Evolutionary conservation across 2,888 invertebrate species (phyloP), one percentile per base, ranked within the genome.

Genomic region (Drosophila flavopinicola): DNA sequence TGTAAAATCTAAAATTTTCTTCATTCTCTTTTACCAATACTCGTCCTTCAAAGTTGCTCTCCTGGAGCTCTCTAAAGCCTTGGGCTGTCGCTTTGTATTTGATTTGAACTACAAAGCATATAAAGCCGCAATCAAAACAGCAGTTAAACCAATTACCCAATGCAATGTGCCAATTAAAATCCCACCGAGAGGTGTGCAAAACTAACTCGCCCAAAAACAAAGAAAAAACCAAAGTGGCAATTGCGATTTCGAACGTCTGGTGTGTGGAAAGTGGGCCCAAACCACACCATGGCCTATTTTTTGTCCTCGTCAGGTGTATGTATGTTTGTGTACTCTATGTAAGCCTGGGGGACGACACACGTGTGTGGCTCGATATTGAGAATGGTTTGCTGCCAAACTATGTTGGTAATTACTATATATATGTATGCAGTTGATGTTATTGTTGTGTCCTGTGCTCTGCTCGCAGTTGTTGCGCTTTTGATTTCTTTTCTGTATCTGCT

Each of bases 331-430:
- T n/a, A n/a, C n/a, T n/a, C n/a, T n/a, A n/a, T 20, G 20, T 20
- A 20, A 2, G 20, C 2, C 20, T 20, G 20, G 20, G 20, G 20
- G 20, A 20, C 20, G 20, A 20, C 20, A 42, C 65, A 65, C 54
- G 59, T 69, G 52, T 42, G 47, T 27, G 32, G 24, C 24, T 60
- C 23, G 17, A 42, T 65, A 83, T 83, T 39, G 79, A 58, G 61
- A 68, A 57, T 67, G 42, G 53, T 10, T 33, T 25, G 29, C 25
- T 7, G 37, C 23, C 33, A 7, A 48, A 56, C 41, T 47, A 13
- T 61, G 70, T 33, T 56, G 39, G 38, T 66, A 73, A 80, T 79
- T 78, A 66, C 63, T 69, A 37, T 79, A 72, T 69, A 37, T 79
- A 72, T 66, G 25, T 47, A 47, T 54, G 30, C 39, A 48, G 47